Evolutionary conservation across 1,140 invertebrate species (phyloP).

Genomic region (Heliothis virescens): DNA sequence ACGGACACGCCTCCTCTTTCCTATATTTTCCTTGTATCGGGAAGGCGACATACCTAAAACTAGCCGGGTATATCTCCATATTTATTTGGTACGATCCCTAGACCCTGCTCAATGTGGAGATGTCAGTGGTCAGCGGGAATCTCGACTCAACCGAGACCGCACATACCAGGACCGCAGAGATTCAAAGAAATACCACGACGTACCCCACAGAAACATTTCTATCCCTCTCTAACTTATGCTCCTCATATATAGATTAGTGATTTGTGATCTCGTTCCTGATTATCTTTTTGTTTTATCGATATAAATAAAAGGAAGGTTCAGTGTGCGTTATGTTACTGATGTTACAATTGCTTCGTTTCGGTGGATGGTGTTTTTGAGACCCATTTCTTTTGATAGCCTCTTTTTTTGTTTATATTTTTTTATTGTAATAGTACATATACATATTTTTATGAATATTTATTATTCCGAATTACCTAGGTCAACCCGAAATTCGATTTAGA

Average conservation of each 20-base stretch:
- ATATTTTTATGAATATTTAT: no score
- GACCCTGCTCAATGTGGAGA: constrained; percentile 62
- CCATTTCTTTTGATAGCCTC: background rate
- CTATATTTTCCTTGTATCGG: constrained; percentile 24
- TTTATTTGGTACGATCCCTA: constrained; percentile 49
- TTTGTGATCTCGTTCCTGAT: constrained; percentile 36
- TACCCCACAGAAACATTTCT: constrained; percentile 51
- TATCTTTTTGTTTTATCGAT: constrained; percentile 47
- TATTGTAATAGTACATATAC: background rate
- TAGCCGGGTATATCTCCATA: constrained; percentile 27
- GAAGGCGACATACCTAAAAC: constrained; percentile 23
- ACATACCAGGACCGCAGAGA: constrained; percentile 66
- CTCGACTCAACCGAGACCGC: constrained; percentile 64
- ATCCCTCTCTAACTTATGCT: constrained; percentile 39
- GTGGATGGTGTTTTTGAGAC: background rate
- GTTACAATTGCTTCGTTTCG: background rate
- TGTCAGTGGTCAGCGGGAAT: constrained; percentile 71
- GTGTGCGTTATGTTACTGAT: constrained; percentile 19
- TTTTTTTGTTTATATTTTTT: background rate
- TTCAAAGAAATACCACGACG: constrained; percentile 63
- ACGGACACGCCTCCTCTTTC: constrained; percentile 14
- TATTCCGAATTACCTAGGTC: no score
- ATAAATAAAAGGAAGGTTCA: constrained; percentile 25
- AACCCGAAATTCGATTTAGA: no score
- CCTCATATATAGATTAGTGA: constrained; percentile 26